A percentile compares a stretch with the other conserved stretches of the same genome.
Evolutionary conservation across 2,797 vertebrate species (phyloP).

Genomic region (Scolopax bukidnonensis): DNA sequence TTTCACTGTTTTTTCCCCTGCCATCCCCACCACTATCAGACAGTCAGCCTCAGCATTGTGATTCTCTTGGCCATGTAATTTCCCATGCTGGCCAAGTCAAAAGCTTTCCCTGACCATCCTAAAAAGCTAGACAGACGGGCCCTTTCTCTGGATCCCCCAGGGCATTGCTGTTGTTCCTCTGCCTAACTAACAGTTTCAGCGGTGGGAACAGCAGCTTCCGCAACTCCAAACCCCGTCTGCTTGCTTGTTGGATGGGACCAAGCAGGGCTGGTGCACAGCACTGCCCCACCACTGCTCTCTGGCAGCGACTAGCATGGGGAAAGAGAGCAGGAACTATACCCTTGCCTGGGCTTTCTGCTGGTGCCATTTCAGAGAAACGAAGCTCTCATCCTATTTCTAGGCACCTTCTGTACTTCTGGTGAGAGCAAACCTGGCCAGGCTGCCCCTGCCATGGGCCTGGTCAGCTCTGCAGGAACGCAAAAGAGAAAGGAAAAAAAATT

Average conservation of each 20-base stretch:
- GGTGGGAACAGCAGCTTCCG: not conserved
- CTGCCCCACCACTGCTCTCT: not conserved
- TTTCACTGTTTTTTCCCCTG: not conserved
- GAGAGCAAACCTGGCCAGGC: not conserved
- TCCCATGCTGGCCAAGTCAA: not conserved
- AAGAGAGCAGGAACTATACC: not conserved
- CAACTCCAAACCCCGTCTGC: fast-evolving
- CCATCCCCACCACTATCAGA: fast-evolving
- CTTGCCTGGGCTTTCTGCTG: not conserved
- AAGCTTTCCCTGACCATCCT: not conserved
- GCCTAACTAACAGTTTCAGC: not conserved
- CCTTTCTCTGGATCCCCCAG: not conserved
- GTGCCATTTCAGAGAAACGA: not conserved
- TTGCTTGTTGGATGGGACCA: not conserved
- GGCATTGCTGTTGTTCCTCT: not conserved
- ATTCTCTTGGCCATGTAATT: not conserved
- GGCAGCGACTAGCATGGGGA: not conserved
- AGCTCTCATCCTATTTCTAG: not conserved
- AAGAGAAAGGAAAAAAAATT: not conserved
- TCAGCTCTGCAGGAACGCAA: not conserved
- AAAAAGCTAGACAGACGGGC: conserved; percentile 11
- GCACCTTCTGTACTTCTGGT: not conserved
- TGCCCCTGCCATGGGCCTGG: fast-evolving
- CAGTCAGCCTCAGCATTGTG: not conserved
- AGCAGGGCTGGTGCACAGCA: not conserved